These are phyloP conservation scores for Amphipyra tragopoginis DNA, from an alignment of 2,888 invertebrate genomes.

Conservation along the genomic window DNA sequence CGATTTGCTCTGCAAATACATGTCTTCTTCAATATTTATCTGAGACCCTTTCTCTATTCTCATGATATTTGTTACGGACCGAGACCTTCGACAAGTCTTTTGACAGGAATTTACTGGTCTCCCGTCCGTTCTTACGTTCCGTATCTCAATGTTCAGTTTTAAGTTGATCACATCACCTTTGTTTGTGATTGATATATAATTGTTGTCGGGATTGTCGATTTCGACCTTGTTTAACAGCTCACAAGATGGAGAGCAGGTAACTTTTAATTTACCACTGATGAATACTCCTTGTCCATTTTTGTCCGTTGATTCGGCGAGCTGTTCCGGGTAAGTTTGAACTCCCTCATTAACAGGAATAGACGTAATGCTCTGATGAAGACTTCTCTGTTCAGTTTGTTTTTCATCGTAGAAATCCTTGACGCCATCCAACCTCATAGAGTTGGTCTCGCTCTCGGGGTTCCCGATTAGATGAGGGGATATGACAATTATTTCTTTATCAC, in stretches of 20 bases:
- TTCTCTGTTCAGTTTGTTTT: slow-evolving; percentile 17
- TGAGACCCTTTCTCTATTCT: slow-evolving; percentile 66
- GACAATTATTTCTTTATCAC: slow-evolving; percentile 50
- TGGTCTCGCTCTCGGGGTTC: slow-evolving; percentile 51
- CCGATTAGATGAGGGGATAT: slow-evolving; percentile 44
- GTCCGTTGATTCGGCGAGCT: slow-evolving; percentile 7
- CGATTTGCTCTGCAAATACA: slow-evolving; percentile 52
- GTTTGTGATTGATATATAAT: slow-evolving; percentile 59
- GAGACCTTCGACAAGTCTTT: slow-evolving; percentile 18
- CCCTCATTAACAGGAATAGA: slow-evolving; percentile 9
- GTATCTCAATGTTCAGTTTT: slow-evolving; percentile 72
- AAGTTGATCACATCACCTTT: slow-evolving; percentile 71
- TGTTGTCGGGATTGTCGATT: slow-evolving; percentile 37
- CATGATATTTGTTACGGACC: slow-evolving; percentile 45
- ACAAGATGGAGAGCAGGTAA: slow-evolving; percentile 7
- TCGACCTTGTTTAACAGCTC: slow-evolving; percentile 15
- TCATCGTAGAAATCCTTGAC: not conserved
- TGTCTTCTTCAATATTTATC: slow-evolving; percentile 55
- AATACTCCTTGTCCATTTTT: not conserved
- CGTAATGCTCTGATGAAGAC: not conserved
- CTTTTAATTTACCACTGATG: slow-evolving; percentile 15
- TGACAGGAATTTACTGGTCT: slow-evolving; percentile 30
- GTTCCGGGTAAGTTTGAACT: slow-evolving; percentile 32
- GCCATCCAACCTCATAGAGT: slow-evolving; percentile 33
- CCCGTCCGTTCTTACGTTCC: slow-evolving; percentile 62